Percentiles rank a stretch among this genome's conserved stretches.
Conservation (phyloP, 2,888 invertebrate genomes). For the Choreutis nemorana region DNA sequence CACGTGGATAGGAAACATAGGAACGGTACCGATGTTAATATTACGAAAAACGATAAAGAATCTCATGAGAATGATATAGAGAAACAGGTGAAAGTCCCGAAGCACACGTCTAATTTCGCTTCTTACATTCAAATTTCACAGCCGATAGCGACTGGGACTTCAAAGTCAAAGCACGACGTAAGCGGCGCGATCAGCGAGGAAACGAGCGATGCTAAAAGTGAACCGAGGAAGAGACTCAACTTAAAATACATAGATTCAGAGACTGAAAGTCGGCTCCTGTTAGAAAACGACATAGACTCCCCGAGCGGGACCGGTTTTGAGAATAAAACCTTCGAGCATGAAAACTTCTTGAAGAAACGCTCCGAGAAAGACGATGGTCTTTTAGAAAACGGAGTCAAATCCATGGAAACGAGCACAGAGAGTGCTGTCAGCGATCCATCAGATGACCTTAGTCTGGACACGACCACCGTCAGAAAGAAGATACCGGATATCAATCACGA, state of each 20-base stretch:
- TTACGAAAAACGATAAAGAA: constrained; percentile 19
- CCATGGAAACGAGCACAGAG: constrained; percentile 57
- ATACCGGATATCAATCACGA: constrained; percentile 37
- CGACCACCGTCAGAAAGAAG: constrained; percentile 41
- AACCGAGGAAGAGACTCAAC: constrained; percentile 27
- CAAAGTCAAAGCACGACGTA: constrained; percentile 27
- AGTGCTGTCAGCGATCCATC: constrained; percentile 49
- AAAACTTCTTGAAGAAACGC: constrained; percentile 52
- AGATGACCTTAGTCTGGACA: constrained; percentile 48
- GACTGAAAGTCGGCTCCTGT: constrained; percentile 27
- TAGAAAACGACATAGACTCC: constrained; percentile 53
- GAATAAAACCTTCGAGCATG: constrained; percentile 55
- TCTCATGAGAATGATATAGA: constrained; percentile 44
- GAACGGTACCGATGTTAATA: constrained; percentile 23
- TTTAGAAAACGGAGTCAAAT: constrained; percentile 36
- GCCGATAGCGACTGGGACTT: constrained; percentile 51
- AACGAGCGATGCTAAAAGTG: constrained; percentile 17
- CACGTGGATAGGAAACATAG: constrained; percentile 29
- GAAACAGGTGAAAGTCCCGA: constrained; percentile 52
- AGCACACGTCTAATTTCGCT: constrained; percentile 68
- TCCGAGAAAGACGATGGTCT: constrained; percentile 43
- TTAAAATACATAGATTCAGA: constrained; percentile 46
- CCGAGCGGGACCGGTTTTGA: constrained; percentile 58
- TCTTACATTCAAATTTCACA: constrained; percentile 68
- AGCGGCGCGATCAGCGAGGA: constrained; percentile 27